These are phyloP conservation scores for Lagria hirta DNA, from an alignment of 2,888 invertebrate genomes.

Conservation along the genomic window DNA sequence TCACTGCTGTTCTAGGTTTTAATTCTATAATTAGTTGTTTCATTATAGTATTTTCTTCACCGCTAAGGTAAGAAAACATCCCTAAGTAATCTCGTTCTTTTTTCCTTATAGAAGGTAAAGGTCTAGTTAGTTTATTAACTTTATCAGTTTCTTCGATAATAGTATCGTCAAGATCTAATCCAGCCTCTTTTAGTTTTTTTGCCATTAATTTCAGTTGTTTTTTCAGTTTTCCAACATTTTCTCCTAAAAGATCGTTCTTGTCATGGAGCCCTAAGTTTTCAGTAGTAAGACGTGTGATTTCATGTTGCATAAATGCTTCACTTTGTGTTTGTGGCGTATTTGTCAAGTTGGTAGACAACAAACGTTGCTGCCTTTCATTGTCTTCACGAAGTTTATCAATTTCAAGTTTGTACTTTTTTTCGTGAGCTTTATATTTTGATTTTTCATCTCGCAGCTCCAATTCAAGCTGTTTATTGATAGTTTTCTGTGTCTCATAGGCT, in stretches of 20 bases:
- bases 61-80: conserved; percentile 86
- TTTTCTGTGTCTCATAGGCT: conserved; percentile 92
- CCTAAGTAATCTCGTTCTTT: conserved; percentile 84
- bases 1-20: conserved; percentile 72
- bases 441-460: conserved; percentile 84
- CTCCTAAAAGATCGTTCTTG: conserved; percentile 70
- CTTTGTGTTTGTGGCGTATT: conserved; percentile 69
- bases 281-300: conserved; percentile 74
- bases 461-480: conserved; percentile 90
- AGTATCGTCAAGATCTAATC: conserved; percentile 56
- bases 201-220: conserved; percentile 71
- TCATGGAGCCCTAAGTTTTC: conserved; percentile 80
- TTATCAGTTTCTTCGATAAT: conserved; percentile 25
- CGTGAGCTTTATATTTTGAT: conserved; percentile 72
- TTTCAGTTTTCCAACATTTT: conserved; percentile 73
- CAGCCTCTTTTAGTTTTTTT: conserved; percentile 72
- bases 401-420: conserved; percentile 73
- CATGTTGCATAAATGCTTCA: conserved; percentile 84
- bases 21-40: conserved; percentile 79
- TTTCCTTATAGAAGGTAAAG: conserved; percentile 66
- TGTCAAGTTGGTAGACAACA: conserved; percentile 62
- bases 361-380: conserved; percentile 81
- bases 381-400: conserved; percentile 79
- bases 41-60: conserved; percentile 78
- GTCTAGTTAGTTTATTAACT: conserved; percentile 33